Evolutionary conservation across 2,113 vertebrate genomes (phyloP).

Genomic region (Salvelinus namaycush): DNA sequence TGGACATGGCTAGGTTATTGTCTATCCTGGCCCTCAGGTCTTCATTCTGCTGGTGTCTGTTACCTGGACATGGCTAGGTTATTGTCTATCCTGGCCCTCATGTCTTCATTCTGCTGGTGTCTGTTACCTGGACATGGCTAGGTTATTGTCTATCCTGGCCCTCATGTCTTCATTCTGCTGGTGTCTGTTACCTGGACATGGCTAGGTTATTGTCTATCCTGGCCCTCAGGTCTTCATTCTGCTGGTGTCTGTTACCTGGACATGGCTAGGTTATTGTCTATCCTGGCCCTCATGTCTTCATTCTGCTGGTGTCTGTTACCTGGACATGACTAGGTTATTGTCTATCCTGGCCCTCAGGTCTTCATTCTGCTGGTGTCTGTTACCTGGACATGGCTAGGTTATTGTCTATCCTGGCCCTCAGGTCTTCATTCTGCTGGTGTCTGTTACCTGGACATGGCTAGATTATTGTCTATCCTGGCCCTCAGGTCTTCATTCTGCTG

Average conservation of each 20-base stretch:
- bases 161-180: constrained; percentile 95
- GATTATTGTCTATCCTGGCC: constrained; percentile 90
- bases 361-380: too few relatives aligned
- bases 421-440: constrained; percentile 55
- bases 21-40: constrained; percentile 91
- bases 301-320: too few relatives aligned
- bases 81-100: constrained; percentile 89
- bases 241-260: too few relatives aligned
- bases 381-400: too few relatives aligned
- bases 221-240: too few relatives aligned
- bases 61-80: constrained; percentile 88
- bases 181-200: constrained; percentile 54
- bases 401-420: too few relatives aligned
- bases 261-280: too few relatives aligned
- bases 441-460: constrained; percentile 82
- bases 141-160: constrained; percentile 90
- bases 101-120: constrained; percentile 90
- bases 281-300: too few relatives aligned
- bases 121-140: constrained; percentile 82
- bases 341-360: too few relatives aligned
- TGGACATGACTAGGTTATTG: too few relatives aligned
- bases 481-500: constrained; percentile 95
- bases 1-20: constrained; percentile 87
- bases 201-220: too few relatives aligned
- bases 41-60: constrained; percentile 89